Evolutionary conservation across 2,888 invertebrate genomes (phyloP).

Genomic region (Meteorus colon): DNA sequence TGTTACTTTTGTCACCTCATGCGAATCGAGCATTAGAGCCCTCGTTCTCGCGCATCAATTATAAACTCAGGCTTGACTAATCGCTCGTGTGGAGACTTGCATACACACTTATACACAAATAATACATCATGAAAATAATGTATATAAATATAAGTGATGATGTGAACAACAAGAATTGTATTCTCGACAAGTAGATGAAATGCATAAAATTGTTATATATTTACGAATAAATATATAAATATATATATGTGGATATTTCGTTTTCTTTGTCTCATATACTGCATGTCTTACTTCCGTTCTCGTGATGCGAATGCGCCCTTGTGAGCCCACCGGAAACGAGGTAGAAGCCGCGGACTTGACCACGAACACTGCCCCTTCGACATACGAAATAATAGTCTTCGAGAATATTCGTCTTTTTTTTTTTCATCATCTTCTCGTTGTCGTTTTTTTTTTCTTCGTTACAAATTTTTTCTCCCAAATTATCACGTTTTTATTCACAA

Average conservation of each 20-base stretch:
- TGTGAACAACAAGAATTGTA: not conserved
- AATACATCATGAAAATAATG: not conserved
- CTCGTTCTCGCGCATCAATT: conserved; percentile 38
- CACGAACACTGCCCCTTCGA: not conserved
- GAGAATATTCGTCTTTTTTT: not conserved
- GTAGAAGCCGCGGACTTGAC: conserved; percentile 19
- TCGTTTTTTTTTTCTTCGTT: not conserved
- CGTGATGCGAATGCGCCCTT: conserved; percentile 6
- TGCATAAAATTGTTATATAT: not conserved
- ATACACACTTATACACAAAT: not conserved
- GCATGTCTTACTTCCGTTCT: conserved; percentile 13
- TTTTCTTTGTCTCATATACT: not conserved
- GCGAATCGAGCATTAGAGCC: conserved; percentile 64
- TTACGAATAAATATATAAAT: not conserved
- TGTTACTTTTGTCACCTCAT: conserved; percentile 52
- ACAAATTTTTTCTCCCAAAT: not conserved
- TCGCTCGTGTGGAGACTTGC: conserved; percentile 31
- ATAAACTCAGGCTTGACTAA: conserved; percentile 39
- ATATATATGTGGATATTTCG: not conserved
- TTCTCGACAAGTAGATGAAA: not conserved
- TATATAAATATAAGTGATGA: not conserved
- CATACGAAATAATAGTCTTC: conserved; percentile 10
- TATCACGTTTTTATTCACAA: not conserved
- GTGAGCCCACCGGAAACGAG: conserved; percentile 20
- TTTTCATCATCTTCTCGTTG: not conserved